Percentiles rank a stretch among this genome's conserved stretches.
Conservation (phyloP, 2,888 invertebrate species). For the Andricus quercusramuli region DNA sequence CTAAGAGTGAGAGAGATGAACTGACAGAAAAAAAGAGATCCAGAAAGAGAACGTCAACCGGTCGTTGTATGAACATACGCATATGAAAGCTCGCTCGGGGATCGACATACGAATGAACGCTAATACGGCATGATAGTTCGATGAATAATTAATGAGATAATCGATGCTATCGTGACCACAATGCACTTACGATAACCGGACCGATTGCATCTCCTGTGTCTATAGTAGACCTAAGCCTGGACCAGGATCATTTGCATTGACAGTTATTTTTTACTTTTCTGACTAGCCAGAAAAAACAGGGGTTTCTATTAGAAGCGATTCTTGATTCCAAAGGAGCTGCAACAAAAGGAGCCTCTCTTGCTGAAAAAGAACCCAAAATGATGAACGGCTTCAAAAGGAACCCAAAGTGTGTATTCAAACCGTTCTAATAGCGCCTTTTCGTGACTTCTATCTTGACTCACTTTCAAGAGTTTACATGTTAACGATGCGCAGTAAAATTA, state of each 20-base stretch:
- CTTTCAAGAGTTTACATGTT: too few relatives aligned
- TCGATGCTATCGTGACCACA: slow-evolving; percentile 47
- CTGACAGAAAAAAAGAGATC: slow-evolving; percentile 7
- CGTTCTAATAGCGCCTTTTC: too few relatives aligned
- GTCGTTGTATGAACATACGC: slow-evolving; percentile 23
- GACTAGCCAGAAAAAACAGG: not conserved
- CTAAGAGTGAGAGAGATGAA: slow-evolving; percentile 12
- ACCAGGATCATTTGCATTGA: not conserved
- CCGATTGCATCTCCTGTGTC: not conserved
- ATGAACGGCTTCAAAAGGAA: too few relatives aligned
- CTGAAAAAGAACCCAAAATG: too few relatives aligned
- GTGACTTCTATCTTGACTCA: too few relatives aligned
- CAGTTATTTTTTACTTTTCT: slow-evolving; percentile 6
- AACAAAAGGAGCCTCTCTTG: too few relatives aligned
- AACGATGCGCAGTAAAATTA: too few relatives aligned
- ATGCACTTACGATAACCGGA: slow-evolving; percentile 41
- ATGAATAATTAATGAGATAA: slow-evolving; percentile 50
- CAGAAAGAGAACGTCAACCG: slow-evolving; percentile 25
- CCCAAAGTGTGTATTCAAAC: too few relatives aligned
- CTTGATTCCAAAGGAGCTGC: too few relatives aligned
- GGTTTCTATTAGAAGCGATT: too few relatives aligned
- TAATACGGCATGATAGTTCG: slow-evolving; percentile 41
- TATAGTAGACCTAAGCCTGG: not conserved
- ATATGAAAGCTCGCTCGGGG: slow-evolving; percentile 11
- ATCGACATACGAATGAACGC: slow-evolving; percentile 42